A percentile compares a stretch with the other conserved stretches of the same genome.
Evolutionary conservation across 1,140 invertebrate species (phyloP).

Genomic region (Spodoptera litura): DNA sequence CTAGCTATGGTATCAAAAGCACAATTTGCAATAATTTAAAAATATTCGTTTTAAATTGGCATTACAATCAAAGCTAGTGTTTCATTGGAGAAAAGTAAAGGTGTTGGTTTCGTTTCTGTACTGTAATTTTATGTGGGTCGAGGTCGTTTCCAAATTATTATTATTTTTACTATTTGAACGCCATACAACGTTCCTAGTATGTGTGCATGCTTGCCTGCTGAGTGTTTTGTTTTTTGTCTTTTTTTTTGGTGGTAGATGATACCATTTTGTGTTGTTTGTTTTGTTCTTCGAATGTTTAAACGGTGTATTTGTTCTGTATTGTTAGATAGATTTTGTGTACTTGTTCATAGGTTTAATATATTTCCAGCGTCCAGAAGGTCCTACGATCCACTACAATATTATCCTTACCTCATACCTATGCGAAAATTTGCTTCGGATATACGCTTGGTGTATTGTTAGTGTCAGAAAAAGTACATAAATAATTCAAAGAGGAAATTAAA

Average conservation of each 20-base stretch:
- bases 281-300: slow-evolving; percentile 44
- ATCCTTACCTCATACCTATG: background rate
- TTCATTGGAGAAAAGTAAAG: slow-evolving; percentile 44
- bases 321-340: slow-evolving; percentile 29
- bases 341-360: slow-evolving; percentile 40
- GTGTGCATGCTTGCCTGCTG: slow-evolving; percentile 78
- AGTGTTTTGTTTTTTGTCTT: slow-evolving; percentile 59
- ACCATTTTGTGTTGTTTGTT: slow-evolving; percentile 53
- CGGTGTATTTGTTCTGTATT: slow-evolving; percentile 32
- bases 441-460: slow-evolving; percentile 13
- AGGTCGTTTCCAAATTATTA: slow-evolving; percentile 48
- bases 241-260: slow-evolving; percentile 59
- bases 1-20: slow-evolving; percentile 55
- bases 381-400: background rate
- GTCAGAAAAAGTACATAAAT: slow-evolving; percentile 48
- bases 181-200: slow-evolving; percentile 68
- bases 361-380: slow-evolving; percentile 30
- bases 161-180: slow-evolving; percentile 53
- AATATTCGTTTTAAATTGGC: slow-evolving; percentile 5
- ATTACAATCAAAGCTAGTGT: slow-evolving; percentile 42
- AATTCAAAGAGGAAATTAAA: slow-evolving; percentile 56
- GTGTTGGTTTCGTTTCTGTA: slow-evolving; percentile 59
- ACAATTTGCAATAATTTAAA: background rate
- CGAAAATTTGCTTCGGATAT: background rate
- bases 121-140: slow-evolving; percentile 50